Evolutionary conservation across 2,113 vertebrate genomes (phyloP), one percentile per base, ranked within the genome.

Genomic region (Cyanoramphus novaezelandiae): DNA sequence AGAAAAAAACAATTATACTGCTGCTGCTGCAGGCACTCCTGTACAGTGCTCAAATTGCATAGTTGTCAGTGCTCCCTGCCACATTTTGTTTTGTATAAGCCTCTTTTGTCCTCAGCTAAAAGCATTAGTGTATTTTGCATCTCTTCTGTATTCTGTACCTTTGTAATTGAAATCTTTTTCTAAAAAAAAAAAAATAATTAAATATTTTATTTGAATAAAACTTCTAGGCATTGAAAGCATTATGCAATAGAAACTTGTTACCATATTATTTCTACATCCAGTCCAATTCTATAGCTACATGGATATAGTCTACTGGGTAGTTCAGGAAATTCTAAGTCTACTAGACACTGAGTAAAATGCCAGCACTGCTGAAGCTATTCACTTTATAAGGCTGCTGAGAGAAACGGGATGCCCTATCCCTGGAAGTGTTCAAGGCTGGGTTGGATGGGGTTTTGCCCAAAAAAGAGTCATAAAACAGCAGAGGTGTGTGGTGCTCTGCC

Each of bases 1-100:
- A 74, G 67, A 46, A 91, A 94, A 91, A 95, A 78, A 44, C 84
- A 94, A 97, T 94, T 91, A 86, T 21, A 25, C 63, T 97, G 86
- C 83, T 95, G 81, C 69, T 92, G 85, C 57, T 92, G 65, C 86
- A 87, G 90, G 63, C 81, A 95, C 37, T 91, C 41, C 78, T 62
- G 11, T 76, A 85, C 79, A 87, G 76, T 65, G 84, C 67, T 92
- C 49, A 94, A 85, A 96, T 95, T 96, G 70, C 82, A 96, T 74
- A 85, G 84, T 86, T 93, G 83, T 87, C 81, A 91, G 35, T 91
- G 62, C 44, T 95, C 92, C 52, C 89, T 92, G 77, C 81, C 86
- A 93, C 33, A 78, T 76, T 92, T 72, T 52, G 17, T 6, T 83
- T 82, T 95, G 89, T 65, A 41, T 85, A 82, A 93, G 65, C 83